A percentile compares a stretch with the other conserved stretches of the same genome.
Conservation (phyloP, 2,888 invertebrate species). For the Allolobophora icterica region DNA sequence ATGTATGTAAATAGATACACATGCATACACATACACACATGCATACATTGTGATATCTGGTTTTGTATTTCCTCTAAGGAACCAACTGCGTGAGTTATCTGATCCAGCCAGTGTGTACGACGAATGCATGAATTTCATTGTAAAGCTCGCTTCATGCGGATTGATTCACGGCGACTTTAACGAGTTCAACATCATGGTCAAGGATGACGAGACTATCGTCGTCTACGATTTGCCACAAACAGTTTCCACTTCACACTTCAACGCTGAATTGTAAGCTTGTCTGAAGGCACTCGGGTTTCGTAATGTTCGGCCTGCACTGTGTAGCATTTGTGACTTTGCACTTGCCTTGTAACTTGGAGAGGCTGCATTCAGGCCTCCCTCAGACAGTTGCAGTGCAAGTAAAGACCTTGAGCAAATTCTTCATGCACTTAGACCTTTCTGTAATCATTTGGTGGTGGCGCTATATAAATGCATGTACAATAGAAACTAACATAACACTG, state of each 20-base stretch:
- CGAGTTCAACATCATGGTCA: slow-evolving; percentile 93
- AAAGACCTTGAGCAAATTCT: too few species aligned
- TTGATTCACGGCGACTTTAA: slow-evolving; percentile 99
- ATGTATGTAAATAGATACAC: background rate
- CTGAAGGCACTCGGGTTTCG: background rate
- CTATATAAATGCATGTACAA: too few species aligned
- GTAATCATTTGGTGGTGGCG: too few species aligned
- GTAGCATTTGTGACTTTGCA: too few species aligned
- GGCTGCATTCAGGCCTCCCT: too few species aligned
- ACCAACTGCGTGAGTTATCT: slow-evolving; percentile 71
- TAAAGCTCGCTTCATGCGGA: slow-evolving; percentile 88
- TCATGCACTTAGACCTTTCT: too few species aligned
- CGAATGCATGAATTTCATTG: slow-evolving; percentile 89
- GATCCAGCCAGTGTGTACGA: slow-evolving; percentile 84
- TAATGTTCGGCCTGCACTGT: background rate
- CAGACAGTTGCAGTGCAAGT: too few species aligned
- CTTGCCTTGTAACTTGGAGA: too few species aligned
- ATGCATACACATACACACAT: too few species aligned
- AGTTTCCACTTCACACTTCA: slow-evolving; percentile 90
- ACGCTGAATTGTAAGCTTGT: slow-evolving; percentile 79
- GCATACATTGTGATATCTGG: background rate
- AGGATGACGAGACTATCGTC: slow-evolving; percentile 69
- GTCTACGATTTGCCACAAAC: slow-evolving; percentile 99
- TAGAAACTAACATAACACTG: too few species aligned
- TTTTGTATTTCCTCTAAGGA: slow-evolving; percentile 34